phyloP scores from a whole-genome alignment of 2,113 vertebrate genomes.

The Saccopteryx bilineata region DNA sequence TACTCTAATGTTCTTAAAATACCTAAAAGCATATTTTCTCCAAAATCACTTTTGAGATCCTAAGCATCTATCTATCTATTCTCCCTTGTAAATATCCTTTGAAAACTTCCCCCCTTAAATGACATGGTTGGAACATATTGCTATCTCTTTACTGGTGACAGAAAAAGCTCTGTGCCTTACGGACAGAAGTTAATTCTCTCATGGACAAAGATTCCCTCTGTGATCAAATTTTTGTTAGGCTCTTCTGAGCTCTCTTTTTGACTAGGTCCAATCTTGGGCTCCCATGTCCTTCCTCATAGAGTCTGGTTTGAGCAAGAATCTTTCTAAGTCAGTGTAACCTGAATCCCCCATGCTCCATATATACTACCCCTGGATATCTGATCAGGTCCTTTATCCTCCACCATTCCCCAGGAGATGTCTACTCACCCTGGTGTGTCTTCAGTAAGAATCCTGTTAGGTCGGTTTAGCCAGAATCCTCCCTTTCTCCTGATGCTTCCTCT shows the following conservation, averaged over 20 bases:
- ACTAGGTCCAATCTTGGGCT: no score
- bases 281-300: neutral
- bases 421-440: fast-evolving
- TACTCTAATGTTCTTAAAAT: neutral
- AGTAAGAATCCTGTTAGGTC: neutral
- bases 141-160: neutral
- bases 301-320: neutral
- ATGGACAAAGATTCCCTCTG: neutral
- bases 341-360: fast-evolving
- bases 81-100: neutral
- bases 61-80: neutral
- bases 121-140: neutral
- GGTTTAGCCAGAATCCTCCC: neutral
- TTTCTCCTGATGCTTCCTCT: neutral
- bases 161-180: neutral
- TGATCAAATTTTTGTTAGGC: neutral
- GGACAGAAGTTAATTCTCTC: neutral
- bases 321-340: neutral
- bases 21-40: neutral
- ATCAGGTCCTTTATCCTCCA: neutral
- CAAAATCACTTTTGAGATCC: neutral
- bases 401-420: no score
- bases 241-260: neutral
- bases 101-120: neutral
- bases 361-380: neutral